These are phyloP conservation scores for Syngnathus rostellatus DNA, from an alignment of 2,797 vertebrate species.

Conservation along the genomic window DNA sequence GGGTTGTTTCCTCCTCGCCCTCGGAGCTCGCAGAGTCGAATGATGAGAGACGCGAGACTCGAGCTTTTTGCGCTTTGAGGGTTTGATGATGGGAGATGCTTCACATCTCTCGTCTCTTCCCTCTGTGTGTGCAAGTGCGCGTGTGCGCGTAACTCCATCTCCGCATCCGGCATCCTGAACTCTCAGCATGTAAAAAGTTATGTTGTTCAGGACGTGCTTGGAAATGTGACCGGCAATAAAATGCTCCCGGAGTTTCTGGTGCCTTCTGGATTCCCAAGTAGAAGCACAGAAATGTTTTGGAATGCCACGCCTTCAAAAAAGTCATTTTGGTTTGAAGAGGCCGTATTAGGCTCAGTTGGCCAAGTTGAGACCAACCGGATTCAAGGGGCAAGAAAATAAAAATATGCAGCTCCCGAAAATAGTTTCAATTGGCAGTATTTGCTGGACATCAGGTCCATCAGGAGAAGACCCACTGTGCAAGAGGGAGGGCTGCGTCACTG, in stretches of 20 bases:
- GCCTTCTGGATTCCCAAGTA: neutral
- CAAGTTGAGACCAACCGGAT: neutral
- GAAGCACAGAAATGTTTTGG: neutral
- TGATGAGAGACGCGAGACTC: constrained; percentile 27
- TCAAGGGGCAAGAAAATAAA: too few relatives aligned
- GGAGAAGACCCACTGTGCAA: neutral
- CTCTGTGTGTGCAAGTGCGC: constrained; percentile 12
- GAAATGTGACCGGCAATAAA: constrained; percentile 5
- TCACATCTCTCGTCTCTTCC: constrained; percentile 25
- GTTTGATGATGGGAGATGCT: constrained; percentile 32
- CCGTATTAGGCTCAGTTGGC: neutral
- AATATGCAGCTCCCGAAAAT: too few relatives aligned
- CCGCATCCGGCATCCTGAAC: constrained; percentile 30
- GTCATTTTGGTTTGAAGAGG: neutral
- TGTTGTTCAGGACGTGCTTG: neutral
- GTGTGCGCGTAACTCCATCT: constrained; percentile 9
- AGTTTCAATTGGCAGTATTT: neutral
- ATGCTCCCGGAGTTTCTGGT: neutral
- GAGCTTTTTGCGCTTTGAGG: constrained; percentile 21
- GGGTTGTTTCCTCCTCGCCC: constrained; percentile 4
- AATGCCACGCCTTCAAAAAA: neutral
- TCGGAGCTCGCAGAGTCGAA: constrained; percentile 11
- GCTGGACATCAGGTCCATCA: neutral
- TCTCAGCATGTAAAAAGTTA: constrained; percentile 17
- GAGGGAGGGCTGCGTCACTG: too few relatives aligned